Evolutionary conservation across 2,797 vertebrate species (phyloP).

Genomic region (Platalea minor): DNA sequence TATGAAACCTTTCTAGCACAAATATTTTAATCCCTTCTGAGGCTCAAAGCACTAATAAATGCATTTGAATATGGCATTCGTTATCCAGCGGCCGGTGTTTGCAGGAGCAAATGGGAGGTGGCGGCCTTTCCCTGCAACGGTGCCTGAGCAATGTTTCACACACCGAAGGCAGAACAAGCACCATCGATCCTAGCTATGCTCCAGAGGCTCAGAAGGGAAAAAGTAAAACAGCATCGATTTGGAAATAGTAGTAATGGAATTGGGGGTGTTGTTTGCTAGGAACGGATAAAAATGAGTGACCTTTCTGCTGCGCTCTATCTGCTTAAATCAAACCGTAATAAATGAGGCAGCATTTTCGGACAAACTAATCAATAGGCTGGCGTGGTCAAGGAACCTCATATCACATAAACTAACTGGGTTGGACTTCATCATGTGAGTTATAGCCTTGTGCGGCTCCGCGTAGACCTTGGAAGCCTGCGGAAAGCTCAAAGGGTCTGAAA

Average conservation of each 20-base stretch:
- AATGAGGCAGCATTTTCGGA: constrained; percentile 15
- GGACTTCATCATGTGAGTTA: neutral
- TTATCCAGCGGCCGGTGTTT: neutral
- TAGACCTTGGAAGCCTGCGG: neutral
- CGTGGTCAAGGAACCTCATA: neutral
- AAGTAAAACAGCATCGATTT: neutral
- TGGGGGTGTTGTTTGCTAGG: neutral
- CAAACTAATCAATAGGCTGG: constrained; percentile 13
- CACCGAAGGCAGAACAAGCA: neutral
- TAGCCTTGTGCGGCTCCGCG: neutral
- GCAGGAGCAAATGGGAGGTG: neutral
- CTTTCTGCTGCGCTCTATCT: neutral
- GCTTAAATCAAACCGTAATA: constrained; percentile 40
- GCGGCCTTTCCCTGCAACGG: neutral
- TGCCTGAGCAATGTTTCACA: constrained; percentile 13
- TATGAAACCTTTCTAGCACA: neutral
- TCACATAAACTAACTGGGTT: neutral
- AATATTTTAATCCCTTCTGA: neutral
- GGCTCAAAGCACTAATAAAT: neutral
- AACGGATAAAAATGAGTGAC: neutral
- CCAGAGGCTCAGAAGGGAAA: neutral
- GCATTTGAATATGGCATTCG: neutral
- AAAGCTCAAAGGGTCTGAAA: neutral
- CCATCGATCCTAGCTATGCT: neutral
- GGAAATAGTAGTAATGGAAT: constrained; percentile 28